A percentile compares a stretch with the other conserved stretches of the same genome.
phyloP scores from a whole-genome alignment of 2,888 invertebrate species.

The Ferrisia virgata region DNA sequence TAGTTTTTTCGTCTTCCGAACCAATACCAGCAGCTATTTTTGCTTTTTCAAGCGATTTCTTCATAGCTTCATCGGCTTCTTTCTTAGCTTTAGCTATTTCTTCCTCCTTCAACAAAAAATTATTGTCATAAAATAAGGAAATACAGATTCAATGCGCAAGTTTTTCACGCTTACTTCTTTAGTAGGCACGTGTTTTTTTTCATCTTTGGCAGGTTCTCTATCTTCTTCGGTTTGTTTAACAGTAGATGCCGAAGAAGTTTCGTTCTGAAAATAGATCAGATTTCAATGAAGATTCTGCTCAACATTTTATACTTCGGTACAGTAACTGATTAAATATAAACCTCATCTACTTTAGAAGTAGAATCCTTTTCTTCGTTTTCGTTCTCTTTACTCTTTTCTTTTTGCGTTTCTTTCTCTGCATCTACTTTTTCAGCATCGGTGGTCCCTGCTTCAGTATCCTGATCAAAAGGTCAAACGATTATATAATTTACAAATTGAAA shows the following conservation, averaged over 20 bases:
- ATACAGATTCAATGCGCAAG: neutral
- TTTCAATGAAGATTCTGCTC: neutral
- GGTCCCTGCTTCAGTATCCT: neutral
- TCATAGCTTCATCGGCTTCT: slow-evolving; percentile 55
- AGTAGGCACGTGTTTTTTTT: neutral
- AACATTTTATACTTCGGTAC: neutral
- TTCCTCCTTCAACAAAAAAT: neutral
- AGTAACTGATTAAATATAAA: neutral
- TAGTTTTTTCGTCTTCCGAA: slow-evolving; percentile 50
- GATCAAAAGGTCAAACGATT: neutral
- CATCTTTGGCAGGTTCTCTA: slow-evolving; percentile 46
- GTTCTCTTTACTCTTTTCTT: slow-evolving; percentile 43
- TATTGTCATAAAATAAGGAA: neutral
- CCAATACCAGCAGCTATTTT: slow-evolving; percentile 47
- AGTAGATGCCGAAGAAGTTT: neutral
- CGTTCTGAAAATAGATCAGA: neutral
- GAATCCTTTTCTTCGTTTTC: slow-evolving; percentile 48
- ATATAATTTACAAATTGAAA: neutral
- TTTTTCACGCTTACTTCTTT: neutral
- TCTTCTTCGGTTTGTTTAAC: slow-evolving; percentile 15
- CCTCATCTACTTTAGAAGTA: slow-evolving; percentile 52
- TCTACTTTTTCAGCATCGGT: slow-evolving; percentile 43
- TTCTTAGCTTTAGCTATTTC: neutral
- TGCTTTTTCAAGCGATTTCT: slow-evolving; percentile 52
- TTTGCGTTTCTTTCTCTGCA: slow-evolving; percentile 16